Percentiles rank a stretch among this genome's conserved stretches.
Evolutionary conservation across 2,797 vertebrate species (phyloP).

Genomic region (Gallirallus australis): DNA sequence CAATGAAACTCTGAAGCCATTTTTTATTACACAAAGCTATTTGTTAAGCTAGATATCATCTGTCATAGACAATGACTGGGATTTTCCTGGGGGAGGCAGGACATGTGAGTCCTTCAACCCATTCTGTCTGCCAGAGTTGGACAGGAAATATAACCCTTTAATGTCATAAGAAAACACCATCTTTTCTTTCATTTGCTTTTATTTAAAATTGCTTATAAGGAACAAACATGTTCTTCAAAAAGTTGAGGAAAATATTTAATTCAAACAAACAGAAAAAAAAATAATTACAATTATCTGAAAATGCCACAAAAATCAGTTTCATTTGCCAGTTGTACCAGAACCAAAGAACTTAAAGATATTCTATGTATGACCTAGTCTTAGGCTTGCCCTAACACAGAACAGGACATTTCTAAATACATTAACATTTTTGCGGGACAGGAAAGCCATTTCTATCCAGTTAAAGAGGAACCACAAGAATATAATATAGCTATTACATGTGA

Average conservation of each 20-base stretch:
- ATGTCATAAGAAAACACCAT: not conserved
- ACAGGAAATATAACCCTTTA: not conserved
- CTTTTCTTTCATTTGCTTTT: not conserved
- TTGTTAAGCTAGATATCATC: not conserved
- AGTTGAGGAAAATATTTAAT: not conserved
- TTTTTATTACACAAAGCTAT: not conserved
- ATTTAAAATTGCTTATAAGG: not conserved
- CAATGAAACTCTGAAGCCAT: not conserved
- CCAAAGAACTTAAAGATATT: not conserved
- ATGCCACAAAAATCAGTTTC: not conserved
- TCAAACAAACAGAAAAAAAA: not conserved
- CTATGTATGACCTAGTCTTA: not conserved
- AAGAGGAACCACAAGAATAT: not conserved
- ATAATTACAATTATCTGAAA: not conserved
- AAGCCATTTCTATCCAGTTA: conserved; percentile 13
- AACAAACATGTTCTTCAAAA: not conserved
- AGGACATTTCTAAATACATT: not conserved
- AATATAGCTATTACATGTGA: conserved; percentile 6
- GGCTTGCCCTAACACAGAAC: not conserved
- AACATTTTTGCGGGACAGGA: conserved; percentile 38
- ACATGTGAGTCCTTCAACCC: not conserved
- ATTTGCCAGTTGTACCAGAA: not conserved
- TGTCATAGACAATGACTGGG: not conserved
- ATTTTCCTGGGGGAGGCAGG: not conserved
- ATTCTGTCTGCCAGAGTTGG: not conserved